These are phyloP conservation scores for Lophura swinhoii DNA, from an alignment of 2,797 vertebrate genomes.

Conservation along the genomic window DNA sequence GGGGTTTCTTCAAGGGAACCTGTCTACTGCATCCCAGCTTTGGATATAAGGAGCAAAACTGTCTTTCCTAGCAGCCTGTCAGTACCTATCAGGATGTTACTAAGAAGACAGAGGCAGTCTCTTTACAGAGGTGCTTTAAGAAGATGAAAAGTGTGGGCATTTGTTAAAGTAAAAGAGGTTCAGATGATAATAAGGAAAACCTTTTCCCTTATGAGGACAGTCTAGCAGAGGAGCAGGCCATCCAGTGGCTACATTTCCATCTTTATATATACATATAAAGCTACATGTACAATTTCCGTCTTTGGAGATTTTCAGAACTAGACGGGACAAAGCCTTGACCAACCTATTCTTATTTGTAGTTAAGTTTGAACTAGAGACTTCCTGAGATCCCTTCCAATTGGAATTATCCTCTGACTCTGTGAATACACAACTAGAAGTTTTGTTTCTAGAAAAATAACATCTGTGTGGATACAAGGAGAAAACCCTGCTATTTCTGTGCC, in stretches of 20 bases:
- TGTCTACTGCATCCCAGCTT: background rate
- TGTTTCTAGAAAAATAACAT: background rate
- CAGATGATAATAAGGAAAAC: background rate
- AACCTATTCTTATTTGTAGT: background rate
- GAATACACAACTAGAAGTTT: background rate
- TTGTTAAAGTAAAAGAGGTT: background rate
- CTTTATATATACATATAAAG: no score
- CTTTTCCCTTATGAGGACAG: background rate
- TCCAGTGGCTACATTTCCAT: background rate
- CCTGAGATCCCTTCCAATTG: background rate
- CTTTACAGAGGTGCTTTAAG: background rate
- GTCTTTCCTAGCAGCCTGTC: background rate
- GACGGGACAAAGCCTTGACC: background rate
- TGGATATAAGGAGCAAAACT: background rate
- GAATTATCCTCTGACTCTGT: background rate
- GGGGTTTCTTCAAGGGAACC: background rate
- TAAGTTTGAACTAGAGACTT: background rate
- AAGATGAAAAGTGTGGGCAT: background rate
- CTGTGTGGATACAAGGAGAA: background rate
- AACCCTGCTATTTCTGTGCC: background rate
- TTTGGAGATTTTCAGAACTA: background rate
- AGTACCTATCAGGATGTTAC: background rate
- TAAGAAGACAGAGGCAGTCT: background rate
- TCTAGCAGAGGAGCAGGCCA: background rate
- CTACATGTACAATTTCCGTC: background rate